Conservation (phyloP, 64 coral and sea anemone species). For the Platygyra sinensis region DNA sequence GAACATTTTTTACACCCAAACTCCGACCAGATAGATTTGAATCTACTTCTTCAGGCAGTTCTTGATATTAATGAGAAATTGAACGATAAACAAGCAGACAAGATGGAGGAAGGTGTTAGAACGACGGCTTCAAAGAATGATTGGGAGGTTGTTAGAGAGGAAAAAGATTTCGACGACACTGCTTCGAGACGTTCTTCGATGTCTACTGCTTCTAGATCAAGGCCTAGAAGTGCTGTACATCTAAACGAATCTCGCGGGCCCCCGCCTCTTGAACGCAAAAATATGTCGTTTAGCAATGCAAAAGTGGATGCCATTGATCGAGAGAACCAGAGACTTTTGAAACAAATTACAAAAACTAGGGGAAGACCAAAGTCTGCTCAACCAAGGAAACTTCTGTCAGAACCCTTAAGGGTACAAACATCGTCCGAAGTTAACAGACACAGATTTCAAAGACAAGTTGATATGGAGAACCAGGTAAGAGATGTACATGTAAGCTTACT, state of each 20-base stretch:
- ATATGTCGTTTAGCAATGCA: constrained; percentile 94
- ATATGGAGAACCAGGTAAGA: constrained; percentile 92
- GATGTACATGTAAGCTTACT: too few species aligned
- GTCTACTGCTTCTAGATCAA: constrained; percentile 51
- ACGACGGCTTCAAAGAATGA: background rate
- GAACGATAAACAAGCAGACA: constrained; percentile 50
- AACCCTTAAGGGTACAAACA: constrained; percentile 90
- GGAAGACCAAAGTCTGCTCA: constrained; percentile 75
- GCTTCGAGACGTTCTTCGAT: constrained; percentile 49
- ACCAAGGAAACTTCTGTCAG: constrained; percentile 52
- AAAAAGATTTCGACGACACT: constrained; percentile 41
- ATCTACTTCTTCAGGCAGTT: constrained; percentile 88
- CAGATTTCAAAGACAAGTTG: constrained; percentile 91
- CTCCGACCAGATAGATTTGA: constrained; percentile 97
- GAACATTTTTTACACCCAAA: constrained; percentile 95
- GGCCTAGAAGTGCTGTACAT: constrained; percentile 71
- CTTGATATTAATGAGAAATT: constrained; percentile 97
- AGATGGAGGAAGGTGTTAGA: background rate
- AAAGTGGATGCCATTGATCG: constrained; percentile 88
- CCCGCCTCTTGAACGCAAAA: constrained; percentile 77
- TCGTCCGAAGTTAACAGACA: constrained; percentile 95
- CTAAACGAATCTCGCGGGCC: constrained; percentile 39
- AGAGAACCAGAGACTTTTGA: constrained; percentile 93
- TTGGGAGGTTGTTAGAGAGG: background rate
- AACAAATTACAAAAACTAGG: constrained; percentile 67